A percentile compares a stretch with the other conserved stretches of the same genome.
phyloP scores from a whole-genome alignment of 2,113 vertebrate genomes.

The Gila orcuttii region DNA sequence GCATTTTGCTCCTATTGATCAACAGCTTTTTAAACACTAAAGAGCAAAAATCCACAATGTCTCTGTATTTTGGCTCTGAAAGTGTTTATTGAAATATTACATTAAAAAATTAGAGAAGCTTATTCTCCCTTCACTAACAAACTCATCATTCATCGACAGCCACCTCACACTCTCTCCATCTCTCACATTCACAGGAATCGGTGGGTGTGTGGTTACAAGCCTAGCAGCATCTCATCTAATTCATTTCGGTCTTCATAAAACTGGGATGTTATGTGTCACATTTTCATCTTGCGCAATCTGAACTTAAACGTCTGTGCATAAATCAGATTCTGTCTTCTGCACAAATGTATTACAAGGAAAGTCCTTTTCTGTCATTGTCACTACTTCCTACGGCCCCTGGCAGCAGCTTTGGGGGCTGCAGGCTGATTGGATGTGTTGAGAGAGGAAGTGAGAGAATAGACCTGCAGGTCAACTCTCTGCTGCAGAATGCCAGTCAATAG shows the following conservation, averaged over 20 bases:
- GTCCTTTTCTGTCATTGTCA: conserved; percentile 19
- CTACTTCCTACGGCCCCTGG: conserved; percentile 63
- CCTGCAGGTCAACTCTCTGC: conserved; percentile 76
- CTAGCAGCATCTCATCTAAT: conserved; percentile 27
- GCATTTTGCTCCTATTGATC: background rate
- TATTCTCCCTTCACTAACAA: background rate
- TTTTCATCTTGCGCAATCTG: background rate
- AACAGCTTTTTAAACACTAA: background rate
- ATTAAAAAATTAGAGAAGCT: conserved; percentile 14
- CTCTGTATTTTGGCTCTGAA: background rate
- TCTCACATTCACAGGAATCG: conserved; percentile 10
- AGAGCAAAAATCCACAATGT: no score
- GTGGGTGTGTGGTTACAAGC: conserved; percentile 4
- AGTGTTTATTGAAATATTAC: conserved; percentile 17
- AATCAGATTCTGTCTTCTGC: no score
- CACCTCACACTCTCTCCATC: conserved; percentile 16
- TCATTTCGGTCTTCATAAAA: background rate
- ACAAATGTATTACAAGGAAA: background rate
- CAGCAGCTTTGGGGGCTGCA: conserved; percentile 55
- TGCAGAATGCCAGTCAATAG: conserved; percentile 86
- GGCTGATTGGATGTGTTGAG: conserved; percentile 10
- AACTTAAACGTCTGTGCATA: background rate
- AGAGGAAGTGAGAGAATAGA: conserved; percentile 65
- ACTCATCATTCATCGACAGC: background rate
- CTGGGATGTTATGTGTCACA: background rate